Conservation (phyloP, 2,797 vertebrate species). For the Sebastiscus tertius region DNA sequence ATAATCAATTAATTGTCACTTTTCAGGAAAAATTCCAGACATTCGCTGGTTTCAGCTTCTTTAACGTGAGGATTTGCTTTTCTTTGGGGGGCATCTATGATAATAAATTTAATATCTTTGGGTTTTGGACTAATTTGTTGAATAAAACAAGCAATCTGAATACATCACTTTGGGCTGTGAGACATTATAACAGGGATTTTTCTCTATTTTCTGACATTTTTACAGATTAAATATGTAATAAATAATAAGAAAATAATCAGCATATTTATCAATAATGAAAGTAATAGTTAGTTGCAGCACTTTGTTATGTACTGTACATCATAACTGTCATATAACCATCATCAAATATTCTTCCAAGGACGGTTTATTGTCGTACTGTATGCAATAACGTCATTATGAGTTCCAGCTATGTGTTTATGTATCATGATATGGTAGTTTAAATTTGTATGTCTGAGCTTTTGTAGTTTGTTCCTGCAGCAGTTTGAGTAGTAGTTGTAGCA, state of each 20-base stretch:
- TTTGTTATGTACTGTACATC: neutral
- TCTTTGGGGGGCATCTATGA: neutral
- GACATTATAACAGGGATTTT: neutral
- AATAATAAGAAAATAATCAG: neutral
- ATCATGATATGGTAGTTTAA: neutral
- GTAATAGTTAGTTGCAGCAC: neutral
- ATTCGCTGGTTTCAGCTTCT: neutral
- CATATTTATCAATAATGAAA: neutral
- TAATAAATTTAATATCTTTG: neutral
- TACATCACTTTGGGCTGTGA: neutral
- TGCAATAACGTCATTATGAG: neutral
- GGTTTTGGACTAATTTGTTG: neutral
- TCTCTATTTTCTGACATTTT: neutral
- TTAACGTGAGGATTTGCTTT: neutral
- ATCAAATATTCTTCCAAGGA: neutral
- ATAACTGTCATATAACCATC: neutral
- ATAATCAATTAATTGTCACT: neutral
- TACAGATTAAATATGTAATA: neutral
- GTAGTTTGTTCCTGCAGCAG: neutral
- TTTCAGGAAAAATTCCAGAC: neutral
- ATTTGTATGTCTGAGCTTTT: conserved; percentile 19
- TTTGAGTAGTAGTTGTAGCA: neutral
- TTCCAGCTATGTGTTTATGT: neutral
- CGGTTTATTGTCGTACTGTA: neutral
- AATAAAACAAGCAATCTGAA: neutral